phyloP scores from a whole-genome alignment of 2,797 vertebrate species.

The Neosalanx taihuensis region DNA sequence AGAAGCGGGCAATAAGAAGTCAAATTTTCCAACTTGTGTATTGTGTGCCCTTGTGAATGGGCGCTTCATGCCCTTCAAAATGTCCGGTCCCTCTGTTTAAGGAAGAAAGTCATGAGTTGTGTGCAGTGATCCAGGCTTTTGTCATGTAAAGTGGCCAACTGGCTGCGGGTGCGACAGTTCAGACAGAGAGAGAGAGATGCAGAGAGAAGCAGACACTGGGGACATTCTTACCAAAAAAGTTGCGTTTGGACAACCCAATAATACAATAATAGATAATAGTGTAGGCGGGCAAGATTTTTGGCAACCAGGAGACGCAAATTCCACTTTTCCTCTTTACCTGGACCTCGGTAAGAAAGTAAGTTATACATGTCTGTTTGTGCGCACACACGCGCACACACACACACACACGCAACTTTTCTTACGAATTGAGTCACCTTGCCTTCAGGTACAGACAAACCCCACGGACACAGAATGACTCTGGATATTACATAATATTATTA shows the following conservation, averaged over 20 bases:
- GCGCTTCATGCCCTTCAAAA: background rate
- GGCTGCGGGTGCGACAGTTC: conserved; percentile 10
- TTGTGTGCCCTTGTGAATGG: background rate
- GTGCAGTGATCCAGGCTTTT: conserved; percentile 56
- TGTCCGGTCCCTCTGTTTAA: conserved; percentile 21
- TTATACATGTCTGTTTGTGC: background rate
- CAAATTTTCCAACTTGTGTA: background rate
- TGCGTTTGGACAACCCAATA: background rate
- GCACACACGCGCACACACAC: no score
- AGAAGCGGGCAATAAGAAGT: background rate
- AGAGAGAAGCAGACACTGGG: background rate
- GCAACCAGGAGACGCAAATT: background rate
- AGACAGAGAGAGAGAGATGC: conserved; percentile 8
- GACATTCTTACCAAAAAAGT: background rate
- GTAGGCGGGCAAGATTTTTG: background rate
- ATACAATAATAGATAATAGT: background rate
- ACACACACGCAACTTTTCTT: background rate
- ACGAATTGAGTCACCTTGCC: background rate
- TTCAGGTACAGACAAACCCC: background rate
- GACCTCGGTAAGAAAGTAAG: background rate
- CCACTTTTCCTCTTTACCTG: background rate
- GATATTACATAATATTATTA: background rate
- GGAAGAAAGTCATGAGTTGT: conserved; percentile 41
- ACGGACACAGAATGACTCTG: background rate
- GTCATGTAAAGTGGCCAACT: conserved; percentile 60